Base-by-base conservation (phyloP, 1,140 invertebrate genomes). In the Tetramorium simillimum region DNA sequence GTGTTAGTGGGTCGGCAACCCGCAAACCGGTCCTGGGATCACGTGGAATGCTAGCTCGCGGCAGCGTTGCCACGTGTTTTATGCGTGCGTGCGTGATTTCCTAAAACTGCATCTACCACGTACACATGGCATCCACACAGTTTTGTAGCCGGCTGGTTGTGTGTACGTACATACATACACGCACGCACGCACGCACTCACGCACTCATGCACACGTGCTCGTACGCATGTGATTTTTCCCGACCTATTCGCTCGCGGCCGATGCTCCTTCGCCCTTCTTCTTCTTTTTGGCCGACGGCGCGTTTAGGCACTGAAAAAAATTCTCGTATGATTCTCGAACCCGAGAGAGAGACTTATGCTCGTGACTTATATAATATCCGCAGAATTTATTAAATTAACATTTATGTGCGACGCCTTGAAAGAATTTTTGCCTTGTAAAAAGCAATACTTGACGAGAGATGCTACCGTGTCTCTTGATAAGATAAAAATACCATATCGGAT, bases 11-110 rank as follows among this genome's bases (percentile, higher is more conserved):
- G 91, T 90, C 86, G 88, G 86, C 90, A 90, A 88, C 91, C 85
- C 86, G 86, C 88, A 93, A 94, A 94, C 93, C 93, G 92, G 93
- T 93, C 91, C 73, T 88, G 85, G 21, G 85, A 91, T 60, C 91
- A 91, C 87, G 85, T 92, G 91, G 91, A 92, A 93, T 93, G 90
- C 78, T 63, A 87, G 90, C 76, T 81, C 43, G 49, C 40, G 10
- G 93, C 93, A 88, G 80, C 87, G 93, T 94, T 94, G 93, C 93
- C 93, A 93, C 92, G 70, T 93, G 87, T 92, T 86, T 91, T 58
- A 37, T 16, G 70, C 88, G 78, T 89, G 67, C 40, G 21, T 16
- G 70, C 88, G 78, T 89, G 67, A 87, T 91, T 91, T 90, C 75
- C 89, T 82, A 86, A 93, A 94, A 93, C 86, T 94, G 93, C 93